Base-by-base conservation (phyloP, 2,797 vertebrate genomes). In the Clangula hyemalis region DNA sequence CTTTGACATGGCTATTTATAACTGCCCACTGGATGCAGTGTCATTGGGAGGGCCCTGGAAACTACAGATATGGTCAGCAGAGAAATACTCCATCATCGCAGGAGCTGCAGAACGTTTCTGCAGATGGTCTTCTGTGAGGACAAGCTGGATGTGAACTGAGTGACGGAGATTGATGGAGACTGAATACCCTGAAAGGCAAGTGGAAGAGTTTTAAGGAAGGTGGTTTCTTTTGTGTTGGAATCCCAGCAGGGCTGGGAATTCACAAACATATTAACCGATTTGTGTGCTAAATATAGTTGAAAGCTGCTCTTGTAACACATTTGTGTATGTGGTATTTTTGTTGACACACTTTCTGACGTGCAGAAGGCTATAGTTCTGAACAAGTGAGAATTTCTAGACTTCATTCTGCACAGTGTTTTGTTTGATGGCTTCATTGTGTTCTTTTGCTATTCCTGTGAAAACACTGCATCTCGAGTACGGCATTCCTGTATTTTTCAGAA, bases 91-190 rank as follows among this genome's bases (percentile, higher is more conserved):
- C 70, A 80, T 87, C 86, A 72, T 79, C 22, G 2, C 41, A 47
- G 65, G 85, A 93, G 73, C 54, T 93, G 79, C 87, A 0, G 3
- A 69, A 77, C n/a, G 8, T 47, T 84, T 78, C 90, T 91, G 76
- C 84, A 91, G 89, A 85, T 87, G 77, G 64, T 57, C 74, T 73
- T 70, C 66, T 43, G 47, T 1, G 51, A 60, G 74, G 41, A 57
- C 38, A 78, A 27, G 65, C 12, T 93, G 84, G 41, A 27, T 7
- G 3, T 71, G 54, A 75, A 90, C 28, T 51, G 21, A 60, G 72
- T 91, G 22, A 80, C 43, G 45, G 62, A 88, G 82, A 90, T n/a
- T 83, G 89, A 65, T 91, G 87, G 89, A 72, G 32, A 16, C 30
- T 41, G 47, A 86, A 58, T 58, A 66, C 45, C 34, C 41, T 75